Evolutionary conservation across 23 tunicate species (phyloP), one percentile per base, ranked within the genome.

Genomic region (Phallusia fumigata): DNA sequence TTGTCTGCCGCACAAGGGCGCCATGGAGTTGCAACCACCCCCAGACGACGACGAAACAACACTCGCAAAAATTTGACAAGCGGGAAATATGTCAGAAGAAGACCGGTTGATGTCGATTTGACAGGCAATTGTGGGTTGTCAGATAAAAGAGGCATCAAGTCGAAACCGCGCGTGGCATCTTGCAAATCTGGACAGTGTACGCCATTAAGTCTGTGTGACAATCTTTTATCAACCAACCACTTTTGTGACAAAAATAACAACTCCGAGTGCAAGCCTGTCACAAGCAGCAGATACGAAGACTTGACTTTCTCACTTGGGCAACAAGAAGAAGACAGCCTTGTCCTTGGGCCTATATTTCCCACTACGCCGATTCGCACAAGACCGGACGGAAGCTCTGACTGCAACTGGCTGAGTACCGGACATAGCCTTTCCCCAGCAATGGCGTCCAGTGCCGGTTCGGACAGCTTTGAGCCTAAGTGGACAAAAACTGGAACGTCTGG

Each of bases 191-290:
- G 69, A 58, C 28, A 21, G 28, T 58, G 69, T 58, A 1, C 69
- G 16, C 13, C 69, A 21, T 24, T 5, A 3, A 6, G 28, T 58
- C 26, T 24, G 28, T 22, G 69, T 24, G 69, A 58, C 69, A 58
- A 16, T 24, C 47, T 10, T 40, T 40, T 40, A 40, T 21, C 69
- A 22, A 2, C 28, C 28, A 13, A 58, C 26, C 11, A 24, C 28
- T 6, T 58, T 58, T 58, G 69, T 16, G 69, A 58, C 69, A 22
- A 24, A 58, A 58, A 58, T 58, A 58, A 58, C 69, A 58, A 58
- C 69, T 58, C 28, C 16, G 16, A 58, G 3, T 58, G 69, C 69
- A 24, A 22, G 28, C 28, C 69, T 6, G 15, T 58, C 69, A 6
- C 26, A 58, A 58, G 69, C 1, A 13, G 18, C 15, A 51, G 58